Base-by-base conservation (phyloP, 1,140 invertebrate species). In the Bombus waltoni region DNA sequence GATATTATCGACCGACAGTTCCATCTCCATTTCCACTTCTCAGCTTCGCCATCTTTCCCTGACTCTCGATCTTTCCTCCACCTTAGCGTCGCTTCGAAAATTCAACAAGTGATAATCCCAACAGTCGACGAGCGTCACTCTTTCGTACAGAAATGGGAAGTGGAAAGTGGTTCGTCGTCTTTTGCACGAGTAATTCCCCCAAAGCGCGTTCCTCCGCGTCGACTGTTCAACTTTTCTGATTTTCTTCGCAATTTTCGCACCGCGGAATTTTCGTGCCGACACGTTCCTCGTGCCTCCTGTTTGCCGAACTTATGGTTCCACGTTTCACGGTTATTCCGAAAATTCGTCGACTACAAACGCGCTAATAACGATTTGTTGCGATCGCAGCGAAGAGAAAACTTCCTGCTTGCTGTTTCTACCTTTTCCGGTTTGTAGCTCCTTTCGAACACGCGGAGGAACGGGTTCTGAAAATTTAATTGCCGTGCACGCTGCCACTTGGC, bases 291-390 rank as follows among this genome's bases (percentile, higher is more conserved):
- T 18, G 18, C 66, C 66, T 35, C 35, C 53, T 84, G 82, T 71
- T 84, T 84, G 74, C 53, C 65, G 44, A 68, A 22, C 32, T 53
- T 53, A 35, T 35, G 70, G 73, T 53, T 53, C 47, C 18, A 75
- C 74, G 82, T 78, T 62, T 70, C 74, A 44, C 18, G 53, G 75
- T 79, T 84, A 70, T 70, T 83, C 65, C 32, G 40, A 71, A 59
- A 35, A 71, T 72, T 71, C 40, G 25, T 38, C 72, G 1, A 6
- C 47, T 53, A 18, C 32, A 38, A 73, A 53, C 42, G 72, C 47
- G n/a, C 62, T 53, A n/a, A 65, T 62, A 53, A 68, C 75, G 53
- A 76, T 75, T 53, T 47, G 15, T 40, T 35, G 25, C 6, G n/a
- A 65, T 65, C 62, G 62, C n/a, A 32, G 47, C 81, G 73, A 83